phyloP scores from a whole-genome alignment of 2,113 vertebrate species.

The Festucalex cinctus region DNA sequence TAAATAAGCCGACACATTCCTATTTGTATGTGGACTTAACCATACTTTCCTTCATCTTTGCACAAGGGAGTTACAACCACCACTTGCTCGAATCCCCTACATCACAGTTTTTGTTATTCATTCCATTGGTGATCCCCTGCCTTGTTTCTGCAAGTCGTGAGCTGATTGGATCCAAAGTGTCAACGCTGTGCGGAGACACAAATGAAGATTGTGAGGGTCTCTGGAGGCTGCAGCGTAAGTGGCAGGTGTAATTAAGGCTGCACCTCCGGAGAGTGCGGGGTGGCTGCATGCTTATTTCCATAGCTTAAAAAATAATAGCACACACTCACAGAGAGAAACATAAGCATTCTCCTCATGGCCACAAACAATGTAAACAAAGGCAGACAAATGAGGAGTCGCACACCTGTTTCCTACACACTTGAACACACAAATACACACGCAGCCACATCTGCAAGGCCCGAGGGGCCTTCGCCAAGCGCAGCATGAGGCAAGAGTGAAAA shows the following conservation, averaged over 20 bases:
- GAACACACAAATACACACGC: conserved; percentile 1
- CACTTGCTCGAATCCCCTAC: background rate
- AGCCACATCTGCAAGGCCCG: conserved; percentile 6
- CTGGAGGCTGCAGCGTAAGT: background rate
- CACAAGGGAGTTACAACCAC: background rate
- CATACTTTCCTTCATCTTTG: background rate
- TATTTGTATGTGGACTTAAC: background rate
- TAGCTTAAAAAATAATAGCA: background rate
- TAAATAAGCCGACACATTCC: too few species aligned
- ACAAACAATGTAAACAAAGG: background rate
- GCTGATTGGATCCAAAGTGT: background rate
- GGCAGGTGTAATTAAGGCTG: background rate
- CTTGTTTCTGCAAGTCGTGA: background rate
- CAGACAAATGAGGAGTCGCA: background rate
- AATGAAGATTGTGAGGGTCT: background rate
- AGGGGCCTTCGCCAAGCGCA: background rate
- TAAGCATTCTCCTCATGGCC: background rate
- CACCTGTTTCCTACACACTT: conserved; percentile 6
- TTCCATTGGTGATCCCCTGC: background rate
- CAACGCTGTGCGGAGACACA: background rate
- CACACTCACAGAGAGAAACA: background rate
- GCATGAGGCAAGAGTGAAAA: background rate
- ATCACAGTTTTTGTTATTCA: background rate
- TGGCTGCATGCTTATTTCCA: background rate
- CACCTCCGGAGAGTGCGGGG: background rate